A percentile compares a stretch with the other conserved stretches of the same genome.
Evolutionary conservation across 1,140 invertebrate genomes (phyloP).

Genomic region (Leptestheria dahalacensis): DNA sequence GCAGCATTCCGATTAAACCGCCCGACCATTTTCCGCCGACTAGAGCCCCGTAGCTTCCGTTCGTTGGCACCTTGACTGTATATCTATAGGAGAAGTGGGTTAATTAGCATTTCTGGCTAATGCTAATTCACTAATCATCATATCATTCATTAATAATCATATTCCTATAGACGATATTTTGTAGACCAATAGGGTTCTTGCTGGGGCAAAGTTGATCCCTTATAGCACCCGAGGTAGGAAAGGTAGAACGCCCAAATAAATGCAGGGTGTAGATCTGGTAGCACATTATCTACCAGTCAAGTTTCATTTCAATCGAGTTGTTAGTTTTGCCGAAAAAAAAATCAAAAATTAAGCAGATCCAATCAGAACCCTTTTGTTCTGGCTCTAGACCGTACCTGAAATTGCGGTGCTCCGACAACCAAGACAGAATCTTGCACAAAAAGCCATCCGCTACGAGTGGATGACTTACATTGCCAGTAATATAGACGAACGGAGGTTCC

Average conservation of each 20-base stretch:
- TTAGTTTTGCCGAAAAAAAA: neutral
- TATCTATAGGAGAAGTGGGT: neutral
- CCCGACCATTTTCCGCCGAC: neutral
- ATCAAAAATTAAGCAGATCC: neutral
- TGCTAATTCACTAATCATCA: too few species aligned
- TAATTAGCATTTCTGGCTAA: neutral
- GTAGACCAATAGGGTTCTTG: too few species aligned
- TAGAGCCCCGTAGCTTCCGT: neutral
- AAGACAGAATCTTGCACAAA: neutral
- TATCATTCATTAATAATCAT: neutral
- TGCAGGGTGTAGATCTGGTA: too few species aligned
- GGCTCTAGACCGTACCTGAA: neutral
- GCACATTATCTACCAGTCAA: too few species aligned
- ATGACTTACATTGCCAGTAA: neutral
- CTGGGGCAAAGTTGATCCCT: too few species aligned
- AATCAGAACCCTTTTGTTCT: neutral
- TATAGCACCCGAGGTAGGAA: too few species aligned
- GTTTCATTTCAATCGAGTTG: too few species aligned
- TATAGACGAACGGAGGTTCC: neutral
- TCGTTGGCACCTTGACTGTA: neutral
- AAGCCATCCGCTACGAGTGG: neutral
- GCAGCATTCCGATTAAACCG: neutral
- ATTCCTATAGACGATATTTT: too few species aligned
- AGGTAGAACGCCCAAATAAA: too few species aligned
- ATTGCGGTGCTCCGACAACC: neutral